Percentiles rank a stretch among this genome's conserved stretches.
Conservation (phyloP, 2,797 vertebrate genomes). For the Eulemur coronatus region DNA sequence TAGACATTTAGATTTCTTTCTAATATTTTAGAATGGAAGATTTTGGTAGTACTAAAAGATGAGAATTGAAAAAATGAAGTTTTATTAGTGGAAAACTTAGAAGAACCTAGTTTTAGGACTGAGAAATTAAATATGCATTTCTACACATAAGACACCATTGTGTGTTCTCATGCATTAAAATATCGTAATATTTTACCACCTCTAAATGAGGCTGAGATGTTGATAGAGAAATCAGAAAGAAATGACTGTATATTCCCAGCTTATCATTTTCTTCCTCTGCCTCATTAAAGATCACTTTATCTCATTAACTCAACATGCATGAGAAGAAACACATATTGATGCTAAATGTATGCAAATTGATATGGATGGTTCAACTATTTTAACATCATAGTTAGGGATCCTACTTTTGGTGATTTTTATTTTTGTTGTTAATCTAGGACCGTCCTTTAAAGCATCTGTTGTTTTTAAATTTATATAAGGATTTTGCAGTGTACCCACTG, state of each 20-base stretch:
- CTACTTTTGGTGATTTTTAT: neutral
- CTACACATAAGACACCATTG: neutral
- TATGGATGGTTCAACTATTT: constrained; percentile 23
- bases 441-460: constrained; percentile 15
- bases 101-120: neutral
- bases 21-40: neutral
- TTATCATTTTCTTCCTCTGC: constrained; percentile 41
- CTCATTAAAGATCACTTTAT: constrained; percentile 56
- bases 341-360: constrained; percentile 31
- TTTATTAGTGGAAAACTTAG: constrained; percentile 30
- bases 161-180: constrained; percentile 39
- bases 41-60: neutral
- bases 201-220: constrained; percentile 26
- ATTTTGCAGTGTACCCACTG: neutral
- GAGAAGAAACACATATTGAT: constrained; percentile 24
- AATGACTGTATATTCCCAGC: neutral
- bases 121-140: constrained; percentile 39
- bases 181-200: neutral
- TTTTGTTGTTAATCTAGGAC: constrained; percentile 31
- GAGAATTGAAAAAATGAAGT: constrained; percentile 17
- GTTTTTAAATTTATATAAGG: constrained; percentile 30
- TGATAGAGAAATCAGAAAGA: neutral
- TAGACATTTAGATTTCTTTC: neutral
- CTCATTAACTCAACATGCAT: constrained; percentile 8
- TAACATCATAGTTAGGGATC: neutral